Conservation (phyloP, 2,113 vertebrate species). For the Amia ocellicauda region DNA sequence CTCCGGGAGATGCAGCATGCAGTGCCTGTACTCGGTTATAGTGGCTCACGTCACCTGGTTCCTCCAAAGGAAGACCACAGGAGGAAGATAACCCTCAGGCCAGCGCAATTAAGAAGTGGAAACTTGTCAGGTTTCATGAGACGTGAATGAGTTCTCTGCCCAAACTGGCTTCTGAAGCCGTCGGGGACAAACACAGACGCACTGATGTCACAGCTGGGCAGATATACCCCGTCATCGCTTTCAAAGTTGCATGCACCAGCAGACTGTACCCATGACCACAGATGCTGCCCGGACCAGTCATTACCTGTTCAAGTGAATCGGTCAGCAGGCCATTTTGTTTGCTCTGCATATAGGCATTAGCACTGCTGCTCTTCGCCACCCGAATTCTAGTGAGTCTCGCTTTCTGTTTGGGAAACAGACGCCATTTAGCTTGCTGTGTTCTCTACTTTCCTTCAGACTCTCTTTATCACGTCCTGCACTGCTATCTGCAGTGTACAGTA, state of each 20-base stretch:
- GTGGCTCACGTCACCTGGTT: constrained; percentile 14
- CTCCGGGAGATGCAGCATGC: constrained; percentile 18
- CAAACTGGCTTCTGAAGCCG: constrained; percentile 3
- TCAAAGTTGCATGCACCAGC: constrained; percentile 36
- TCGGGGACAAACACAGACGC: constrained; percentile 21
- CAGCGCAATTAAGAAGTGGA: background rate
- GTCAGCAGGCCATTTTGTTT: constrained; percentile 91
- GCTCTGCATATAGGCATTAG: constrained; percentile 96
- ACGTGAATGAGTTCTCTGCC: background rate
- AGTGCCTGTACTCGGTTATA: background rate
- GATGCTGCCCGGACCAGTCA: background rate
- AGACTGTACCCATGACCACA: constrained; percentile 41
- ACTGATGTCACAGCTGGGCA: background rate
- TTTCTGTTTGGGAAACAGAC: constrained; percentile 83
- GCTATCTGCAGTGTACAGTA: too few relatives aligned
- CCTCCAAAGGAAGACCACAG: too few relatives aligned
- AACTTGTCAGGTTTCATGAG: background rate
- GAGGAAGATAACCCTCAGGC: too few relatives aligned
- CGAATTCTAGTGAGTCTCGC: constrained; percentile 91
- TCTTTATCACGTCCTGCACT: too few relatives aligned
- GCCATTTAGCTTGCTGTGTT: constrained; percentile 58
- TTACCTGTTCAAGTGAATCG: constrained; percentile 88
- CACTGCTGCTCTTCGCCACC: constrained; percentile 88
- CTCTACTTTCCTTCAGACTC: constrained; percentile 3
- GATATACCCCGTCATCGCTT: too few relatives aligned